Evolutionary conservation across 2,888 invertebrate species (phyloP).

Genomic region (Euspilapteryx auroguttella): DNA sequence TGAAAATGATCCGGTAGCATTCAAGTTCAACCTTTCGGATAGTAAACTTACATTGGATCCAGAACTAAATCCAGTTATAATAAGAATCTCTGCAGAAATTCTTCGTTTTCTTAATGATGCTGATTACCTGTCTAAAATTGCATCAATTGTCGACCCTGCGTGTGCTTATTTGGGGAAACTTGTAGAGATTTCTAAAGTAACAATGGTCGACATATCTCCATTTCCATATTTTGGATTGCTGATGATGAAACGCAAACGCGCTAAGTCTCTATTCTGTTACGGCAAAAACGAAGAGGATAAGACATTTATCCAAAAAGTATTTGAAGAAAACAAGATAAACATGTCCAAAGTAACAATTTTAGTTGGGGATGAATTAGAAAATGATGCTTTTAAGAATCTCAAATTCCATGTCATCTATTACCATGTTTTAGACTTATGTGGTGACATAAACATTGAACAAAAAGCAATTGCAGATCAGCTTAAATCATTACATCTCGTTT

Average conservation of each 20-base stretch:
- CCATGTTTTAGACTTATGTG: slow-evolving; percentile 57
- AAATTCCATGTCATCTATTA: slow-evolving; percentile 57
- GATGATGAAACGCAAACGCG: slow-evolving; percentile 53
- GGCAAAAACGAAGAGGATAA: slow-evolving; percentile 30
- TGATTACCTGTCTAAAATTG: slow-evolving; percentile 37
- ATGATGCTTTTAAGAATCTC: slow-evolving; percentile 18
- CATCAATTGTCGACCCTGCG: slow-evolving; percentile 26
- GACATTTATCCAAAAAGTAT: slow-evolving; percentile 37
- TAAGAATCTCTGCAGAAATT: slow-evolving; percentile 24
- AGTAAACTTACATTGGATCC: slow-evolving; percentile 32
- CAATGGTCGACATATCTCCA: slow-evolving; percentile 61
- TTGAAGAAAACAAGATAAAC: slow-evolving; percentile 34
- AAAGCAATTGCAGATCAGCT: slow-evolving; percentile 21
- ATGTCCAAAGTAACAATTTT: slow-evolving; percentile 31
- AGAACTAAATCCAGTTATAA: slow-evolving; percentile 15
- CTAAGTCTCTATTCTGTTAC: slow-evolving; percentile 39
- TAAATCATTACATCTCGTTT: slow-evolving; percentile 26
- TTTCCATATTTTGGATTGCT: slow-evolving; percentile 66
- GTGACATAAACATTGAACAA: slow-evolving; percentile 49
- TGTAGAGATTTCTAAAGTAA: slow-evolving; percentile 21
- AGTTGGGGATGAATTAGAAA: slow-evolving; percentile 23
- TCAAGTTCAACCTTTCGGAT: slow-evolving; percentile 29
- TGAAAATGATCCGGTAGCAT: slow-evolving; percentile 20
- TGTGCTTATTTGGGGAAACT: slow-evolving; percentile 37
- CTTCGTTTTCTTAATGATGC: slow-evolving; percentile 52